Evolutionary conservation across 2,888 invertebrate genomes (phyloP), one percentile per base, ranked within the genome.

Genomic region (Drosophila ustulata): DNA sequence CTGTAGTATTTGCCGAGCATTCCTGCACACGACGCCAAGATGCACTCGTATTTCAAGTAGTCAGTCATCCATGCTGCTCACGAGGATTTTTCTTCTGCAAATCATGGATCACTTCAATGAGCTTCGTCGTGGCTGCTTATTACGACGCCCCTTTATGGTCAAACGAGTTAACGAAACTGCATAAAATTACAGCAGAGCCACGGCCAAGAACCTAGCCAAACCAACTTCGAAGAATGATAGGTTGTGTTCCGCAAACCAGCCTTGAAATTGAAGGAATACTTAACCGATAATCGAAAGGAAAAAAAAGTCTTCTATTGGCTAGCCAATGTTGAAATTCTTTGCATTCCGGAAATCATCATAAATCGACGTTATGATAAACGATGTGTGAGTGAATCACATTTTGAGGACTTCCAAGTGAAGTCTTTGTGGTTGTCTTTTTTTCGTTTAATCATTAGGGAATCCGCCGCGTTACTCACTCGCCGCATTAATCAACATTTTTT

Each of bases 101-200:
- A 47, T 49, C 30, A 26, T 37, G 45, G 30, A 23, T 26, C 30
- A 56, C 26, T 47, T 55, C 13, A 28, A 8, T 23, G n/a, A 32
- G 18, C n/a, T 28, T 8, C 34, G 3, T 28, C 34, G 23, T 26
- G 53, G 39, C 47, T 71, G 70, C 67, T 75, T 75, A 80, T 78
- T 83, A 78, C 62, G 66, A 78, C 64, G 75, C 79, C 71, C 73
- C 71, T 68, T 81, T 55, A 83, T 80, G 75, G 80, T 32, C 57
- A 49, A 67, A 50, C 57, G 45, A 62, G 55, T 64, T 77, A 43
- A 23, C 6, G 28, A 66, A 63, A 79, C 81, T 66, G 63, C 72
- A 55, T 66, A 50, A 82, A 79, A 81, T 84, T 84, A 84, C 58
- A 71, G 61, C 61, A 26, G 26, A 26, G n/a, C 13, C 32, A 13